Evolutionary conservation across 2,888 invertebrate species (phyloP).

Genomic region (Campaea margaritaria): DNA sequence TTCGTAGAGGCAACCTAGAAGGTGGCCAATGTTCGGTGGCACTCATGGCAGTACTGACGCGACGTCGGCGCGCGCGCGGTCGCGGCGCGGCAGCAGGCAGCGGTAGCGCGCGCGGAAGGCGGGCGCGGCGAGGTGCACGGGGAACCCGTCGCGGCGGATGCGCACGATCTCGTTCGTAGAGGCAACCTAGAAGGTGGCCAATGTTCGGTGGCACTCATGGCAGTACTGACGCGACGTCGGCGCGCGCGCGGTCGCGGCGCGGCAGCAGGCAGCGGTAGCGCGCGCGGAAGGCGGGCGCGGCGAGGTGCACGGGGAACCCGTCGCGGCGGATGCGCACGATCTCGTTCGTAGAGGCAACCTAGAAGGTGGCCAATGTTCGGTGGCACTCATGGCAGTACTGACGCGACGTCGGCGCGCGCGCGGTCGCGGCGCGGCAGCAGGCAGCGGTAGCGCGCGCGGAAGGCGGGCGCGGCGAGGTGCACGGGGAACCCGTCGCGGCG

Average conservation of each 20-base stretch:
- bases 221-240: slow-evolving; percentile 54
- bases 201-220: too few relatives aligned
- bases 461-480: slow-evolving; percentile 91
- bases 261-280: slow-evolving; percentile 91
- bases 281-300: slow-evolving; percentile 89
- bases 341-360: too few relatives aligned
- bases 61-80: too few relatives aligned
- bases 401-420: slow-evolving; percentile 66
- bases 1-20: too few relatives aligned
- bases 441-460: slow-evolving; percentile 91
- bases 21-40: too few relatives aligned
- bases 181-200: too few relatives aligned
- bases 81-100: slow-evolving; percentile 86
- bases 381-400: slow-evolving; percentile 39
- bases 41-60: too few relatives aligned
- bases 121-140: slow-evolving; percentile 85
- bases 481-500: slow-evolving; percentile 95
- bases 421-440: slow-evolving; percentile 84
- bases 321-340: slow-evolving; percentile 95
- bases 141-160: slow-evolving; percentile 66
- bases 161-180: too few relatives aligned
- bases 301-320: slow-evolving; percentile 94
- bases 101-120: slow-evolving; percentile 91
- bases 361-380: too few relatives aligned
- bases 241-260: slow-evolving; percentile 67